Evolutionary conservation across 1,140 invertebrate genomes (phyloP), one percentile per base, ranked within the genome.

Genomic region (Helicoverpa zea): DNA sequence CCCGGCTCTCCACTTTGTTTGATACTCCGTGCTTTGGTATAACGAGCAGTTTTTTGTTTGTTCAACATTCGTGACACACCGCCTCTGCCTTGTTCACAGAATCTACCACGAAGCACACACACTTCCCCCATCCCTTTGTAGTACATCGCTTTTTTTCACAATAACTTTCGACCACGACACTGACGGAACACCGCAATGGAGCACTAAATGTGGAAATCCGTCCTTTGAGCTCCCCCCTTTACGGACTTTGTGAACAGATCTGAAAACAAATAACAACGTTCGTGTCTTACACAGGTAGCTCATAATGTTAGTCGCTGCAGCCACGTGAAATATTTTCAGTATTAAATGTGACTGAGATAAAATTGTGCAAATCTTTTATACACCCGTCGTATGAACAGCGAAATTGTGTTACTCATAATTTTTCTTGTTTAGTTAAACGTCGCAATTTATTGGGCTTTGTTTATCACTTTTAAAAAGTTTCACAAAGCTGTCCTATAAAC

Each of bases 41-140:
- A 74, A 74, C 79, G 68, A 80, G 79, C 29, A 63, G 70, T 54
- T 73, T 80, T 61, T 73, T 80, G 70, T 80, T 64, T 72, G 68
- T 52, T 47, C 74, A 80, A 80, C 79, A 80, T 80, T 61, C 54
- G 54, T 47, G 72, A 74, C 56, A 61, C 72, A n/a, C 35, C 16
- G 35, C 18, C 35, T 9, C 58, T 51, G 43, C 11, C 56, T 35
- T 30, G 68, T 54, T 61, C 35, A 51, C 16, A 35, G 35, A 49
- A 49, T 47, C 16, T 47, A 35, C 70, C 29, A 9, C 43, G 35
- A 13, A 18, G 73, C 54, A 58, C 43, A 58, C 43, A 49, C 52
- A 11, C 12, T 23, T 43, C 30, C 16, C 43, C 30, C 58, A 73
- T 52, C 43, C 23, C 29, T 56, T 74, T 58, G 52, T 74, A 43